Evolutionary conservation across 35 echinoderm and acorn worm species (phyloP), one percentile per base, ranked within the genome.

Genomic region (Lytechinus variegatus): DNA sequence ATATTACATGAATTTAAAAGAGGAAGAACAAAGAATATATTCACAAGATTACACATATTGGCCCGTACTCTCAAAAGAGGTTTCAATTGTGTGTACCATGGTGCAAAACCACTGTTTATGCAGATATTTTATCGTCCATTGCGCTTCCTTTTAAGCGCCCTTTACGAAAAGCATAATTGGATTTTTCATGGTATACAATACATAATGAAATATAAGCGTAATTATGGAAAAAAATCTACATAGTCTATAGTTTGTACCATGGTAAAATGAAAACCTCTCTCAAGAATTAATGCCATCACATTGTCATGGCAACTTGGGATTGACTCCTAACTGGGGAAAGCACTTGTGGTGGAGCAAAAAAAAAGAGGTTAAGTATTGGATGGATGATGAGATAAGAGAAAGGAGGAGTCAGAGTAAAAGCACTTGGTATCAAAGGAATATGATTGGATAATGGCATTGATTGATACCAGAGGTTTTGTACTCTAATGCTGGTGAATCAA

Each of bases 271-370:
- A 44, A 44, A 44, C 33, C 33, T 44, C 33, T 44, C 33, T 44
- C 33, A 44, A 44, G 33, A 44, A 44, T 44, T 2, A 44, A 44
- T 44, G 33, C 33, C 33, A 44, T 44, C 33, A 44, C 33, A 44
- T 90, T 13, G n/a, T 33, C 88, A 90, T 3, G 88, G 88, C 88
- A 90, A 90, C 88, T 13, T 90, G 88, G 88, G 88, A 90, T 11
- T 90, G 29, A 29, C 88, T 16, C 6, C 88, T 33, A 9, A 54
- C 52, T 54, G 28, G 88, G 66, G 19, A n/a, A 24, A 29, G 88
- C 29, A 90, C 88, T 52, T 29, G 88, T 44, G 88, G 11, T 90
- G 29, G 88, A 54, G 14, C 16, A 33, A 54, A 9, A 33, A 54
- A 9, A 44, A 44, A 2, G 33, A 44, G 11, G 8, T 21, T 14